phyloP scores from a whole-genome alignment of 2,797 vertebrate genomes.

The Potorous gilbertii region DNA sequence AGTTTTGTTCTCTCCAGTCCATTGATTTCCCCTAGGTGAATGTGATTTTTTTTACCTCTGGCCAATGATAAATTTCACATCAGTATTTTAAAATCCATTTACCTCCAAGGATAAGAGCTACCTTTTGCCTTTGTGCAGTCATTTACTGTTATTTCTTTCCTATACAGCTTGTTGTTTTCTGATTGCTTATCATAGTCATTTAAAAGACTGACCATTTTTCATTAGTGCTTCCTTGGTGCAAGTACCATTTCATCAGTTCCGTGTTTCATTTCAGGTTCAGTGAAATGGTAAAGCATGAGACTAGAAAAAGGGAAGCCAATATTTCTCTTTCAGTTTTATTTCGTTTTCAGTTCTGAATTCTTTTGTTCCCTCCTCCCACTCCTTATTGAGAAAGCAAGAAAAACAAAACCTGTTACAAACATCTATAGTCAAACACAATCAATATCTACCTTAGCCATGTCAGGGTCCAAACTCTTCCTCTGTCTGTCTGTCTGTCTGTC shows the following conservation, averaged over 20 bases:
- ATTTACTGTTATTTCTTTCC: constrained; percentile 52
- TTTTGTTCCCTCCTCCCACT: neutral
- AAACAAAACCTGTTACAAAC: neutral
- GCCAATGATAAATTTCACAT: constrained; percentile 27
- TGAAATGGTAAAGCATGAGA: neutral
- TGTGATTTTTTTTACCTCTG: constrained; percentile 30
- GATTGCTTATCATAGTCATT: neutral
- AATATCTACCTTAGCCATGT: neutral
- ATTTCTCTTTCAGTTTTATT: neutral
- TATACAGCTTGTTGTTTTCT: constrained; percentile 31
- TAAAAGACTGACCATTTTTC: constrained; percentile 24
- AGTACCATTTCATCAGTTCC: neutral
- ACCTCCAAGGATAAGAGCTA: neutral
- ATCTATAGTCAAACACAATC: neutral
- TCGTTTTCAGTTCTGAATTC: neutral
- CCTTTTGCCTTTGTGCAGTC: constrained; percentile 54
- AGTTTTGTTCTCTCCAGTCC: constrained; percentile 27
- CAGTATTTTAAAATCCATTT: constrained; percentile 42
- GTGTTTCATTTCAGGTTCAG: neutral
- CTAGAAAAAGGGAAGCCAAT: neutral
- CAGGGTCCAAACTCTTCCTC: neutral
- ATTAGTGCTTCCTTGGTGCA: neutral
- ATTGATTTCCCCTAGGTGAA: constrained; percentile 47
- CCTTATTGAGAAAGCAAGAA: neutral
- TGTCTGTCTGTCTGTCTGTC: neutral